Percentiles rank a stretch among this genome's conserved stretches.
Evolutionary conservation across 2,888 invertebrate species (phyloP).

Genomic region (Lepas anatifera): DNA sequence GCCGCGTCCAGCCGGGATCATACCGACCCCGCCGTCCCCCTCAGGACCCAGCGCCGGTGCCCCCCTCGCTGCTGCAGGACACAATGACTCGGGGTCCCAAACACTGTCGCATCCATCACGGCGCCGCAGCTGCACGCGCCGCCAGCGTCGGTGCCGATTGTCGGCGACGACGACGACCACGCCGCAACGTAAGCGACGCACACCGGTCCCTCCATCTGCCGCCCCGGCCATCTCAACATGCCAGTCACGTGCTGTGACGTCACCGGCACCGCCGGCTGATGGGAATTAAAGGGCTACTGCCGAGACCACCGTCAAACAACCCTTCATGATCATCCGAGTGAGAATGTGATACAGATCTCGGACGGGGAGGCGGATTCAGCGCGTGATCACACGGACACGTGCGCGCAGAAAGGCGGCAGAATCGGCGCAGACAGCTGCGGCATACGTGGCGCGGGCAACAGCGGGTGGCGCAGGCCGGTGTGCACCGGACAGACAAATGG

Average conservation of each 20-base stretch:
- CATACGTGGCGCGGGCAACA: too few species aligned
- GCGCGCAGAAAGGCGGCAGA: not conserved
- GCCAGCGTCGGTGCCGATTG: not conserved
- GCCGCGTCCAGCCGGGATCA: too few species aligned
- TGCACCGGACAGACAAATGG: too few species aligned
- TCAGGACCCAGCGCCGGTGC: too few species aligned
- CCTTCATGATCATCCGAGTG: not conserved
- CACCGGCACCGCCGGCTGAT: not conserved
- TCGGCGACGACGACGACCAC: not conserved
- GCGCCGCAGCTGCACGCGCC: not conserved
- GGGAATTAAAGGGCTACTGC: too few species aligned
- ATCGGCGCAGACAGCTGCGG: too few species aligned
- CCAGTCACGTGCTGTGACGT: not conserved
- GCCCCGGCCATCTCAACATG: not conserved
- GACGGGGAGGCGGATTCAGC: not conserved
- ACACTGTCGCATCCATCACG: too few species aligned
- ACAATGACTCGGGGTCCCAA: too few species aligned
- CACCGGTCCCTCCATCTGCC: not conserved
- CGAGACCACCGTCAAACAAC: not conserved
- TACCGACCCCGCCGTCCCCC: too few species aligned
- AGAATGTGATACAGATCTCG: not conserved
- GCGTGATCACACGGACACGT: not conserved
- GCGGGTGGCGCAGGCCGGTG: too few species aligned
- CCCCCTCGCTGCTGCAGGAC: too few species aligned
- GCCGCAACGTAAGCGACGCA: not conserved